Evolutionary conservation across 2,888 invertebrate genomes (phyloP), one percentile per base, ranked within the genome.

Genomic region (Drosophila picticornis): DNA sequence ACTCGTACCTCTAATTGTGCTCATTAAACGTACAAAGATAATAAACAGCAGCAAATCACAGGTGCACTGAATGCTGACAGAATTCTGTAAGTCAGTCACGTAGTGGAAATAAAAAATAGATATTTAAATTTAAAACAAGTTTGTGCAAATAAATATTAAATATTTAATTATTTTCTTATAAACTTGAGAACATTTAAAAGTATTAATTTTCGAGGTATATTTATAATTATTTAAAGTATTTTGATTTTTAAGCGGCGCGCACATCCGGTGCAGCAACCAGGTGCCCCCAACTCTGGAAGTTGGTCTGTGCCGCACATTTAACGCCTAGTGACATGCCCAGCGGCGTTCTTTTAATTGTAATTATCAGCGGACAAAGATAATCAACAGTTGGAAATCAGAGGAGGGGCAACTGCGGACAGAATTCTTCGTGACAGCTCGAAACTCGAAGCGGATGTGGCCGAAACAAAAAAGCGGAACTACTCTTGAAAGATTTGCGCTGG

Each of bases 401-500:
- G 57, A 46, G 57, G 32, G 25, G 27, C 11, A 27, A 46, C 36
- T 64, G 73, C 29, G 36, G 38, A 46, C 31, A 19, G 67, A 57
- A 27, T 72, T 81, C 82, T 76, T 83, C 70, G 66, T 83, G 84
- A 68, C 84, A 76, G 71, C 67, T n/a, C 50, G 60, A 22, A 29
- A 29, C 61, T 22, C 34, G 51, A 46, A 72, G 72, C 80, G 74
- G 75, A 79, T 40, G 74, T 80, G 80, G 64, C 59, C 72, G 69
- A 61, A 88, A 92, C 91, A 92, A 92, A 90, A 91, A 83, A 92
- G 91, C 93, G 93, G 93, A 93, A 93, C 93, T 93, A 93, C 93
- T 93, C 91, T 93, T 91, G 92, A 93, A 92, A 93, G 93, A 92
- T 90, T 92, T 87, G 83, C 84, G 71, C 70, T 74, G 82, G 79